These are phyloP conservation scores for Zaprionus gabonicus DNA, from an alignment of 1,140 invertebrate species.

Conservation along the genomic window DNA sequence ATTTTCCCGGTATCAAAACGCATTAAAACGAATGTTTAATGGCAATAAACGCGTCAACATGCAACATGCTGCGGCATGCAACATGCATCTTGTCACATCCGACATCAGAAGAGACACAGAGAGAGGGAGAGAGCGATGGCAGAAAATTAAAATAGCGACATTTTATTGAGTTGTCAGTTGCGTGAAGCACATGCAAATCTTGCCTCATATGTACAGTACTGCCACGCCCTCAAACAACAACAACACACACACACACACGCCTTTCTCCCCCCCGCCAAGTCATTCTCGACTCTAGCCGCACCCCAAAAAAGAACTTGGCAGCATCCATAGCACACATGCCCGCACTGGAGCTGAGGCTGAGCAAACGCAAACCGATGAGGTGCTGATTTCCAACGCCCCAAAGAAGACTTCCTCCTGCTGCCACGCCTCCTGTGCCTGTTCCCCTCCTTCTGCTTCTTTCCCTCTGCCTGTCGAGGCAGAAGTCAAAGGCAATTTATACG, in stretches of 20 bases:
- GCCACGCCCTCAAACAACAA: constrained; percentile 58
- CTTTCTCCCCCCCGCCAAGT: constrained; percentile 2
- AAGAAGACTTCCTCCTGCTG: constrained; percentile 21
- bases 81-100: constrained; percentile 57
- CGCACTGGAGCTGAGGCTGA: constrained; percentile 1
- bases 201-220: constrained; percentile 17
- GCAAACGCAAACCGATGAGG: constrained; percentile 63
- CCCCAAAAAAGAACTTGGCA: constrained; percentile 50
- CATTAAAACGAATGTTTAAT: constrained; percentile 67
- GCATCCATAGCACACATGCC: constrained; percentile 38
- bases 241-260: neutral
- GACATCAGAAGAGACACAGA: constrained; percentile 1
- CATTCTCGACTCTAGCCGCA: constrained; percentile 40
- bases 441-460: neutral
- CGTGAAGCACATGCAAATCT: constrained; percentile 62
- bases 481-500: constrained; percentile 49
- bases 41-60: constrained; percentile 76
- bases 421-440: neutral
- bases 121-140: constrained; percentile 1
- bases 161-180: constrained; percentile 81
- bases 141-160: constrained; percentile 76
- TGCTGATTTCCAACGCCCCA: constrained; percentile 73
- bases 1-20: constrained; percentile 58
- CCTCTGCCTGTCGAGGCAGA: constrained; percentile 3
- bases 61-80: constrained; percentile 40